These are phyloP conservation scores for Acrossocheilus fasciatus DNA, from an alignment of 2,797 vertebrate genomes.

Conservation along the genomic window DNA sequence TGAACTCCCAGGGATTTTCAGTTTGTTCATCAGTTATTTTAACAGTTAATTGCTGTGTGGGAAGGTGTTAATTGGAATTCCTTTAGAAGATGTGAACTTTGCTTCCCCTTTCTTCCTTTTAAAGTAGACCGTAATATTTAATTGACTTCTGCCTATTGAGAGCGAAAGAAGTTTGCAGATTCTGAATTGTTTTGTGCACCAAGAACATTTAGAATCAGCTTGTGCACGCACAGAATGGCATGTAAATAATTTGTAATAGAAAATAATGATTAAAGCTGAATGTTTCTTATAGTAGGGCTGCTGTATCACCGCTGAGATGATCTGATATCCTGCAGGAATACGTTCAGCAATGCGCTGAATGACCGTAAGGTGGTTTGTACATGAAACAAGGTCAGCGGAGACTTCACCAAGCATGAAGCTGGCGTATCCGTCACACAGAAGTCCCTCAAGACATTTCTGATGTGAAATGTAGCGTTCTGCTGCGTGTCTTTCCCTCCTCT, in stretches of 20 bases:
- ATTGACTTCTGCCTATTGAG: constrained; percentile 62
- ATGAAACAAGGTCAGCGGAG: constrained; percentile 42
- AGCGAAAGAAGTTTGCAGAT: neutral
- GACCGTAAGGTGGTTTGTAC: constrained; percentile 16
- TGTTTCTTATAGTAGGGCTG: neutral
- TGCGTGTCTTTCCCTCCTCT: constrained; percentile 34
- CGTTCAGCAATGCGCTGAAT: constrained; percentile 8
- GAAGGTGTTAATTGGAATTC: constrained; percentile 93
- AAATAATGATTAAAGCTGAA: constrained; percentile 13
- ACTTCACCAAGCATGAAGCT: constrained; percentile 38
- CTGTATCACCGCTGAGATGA: constrained; percentile 34
- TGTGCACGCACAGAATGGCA: neutral
- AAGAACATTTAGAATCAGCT: neutral
- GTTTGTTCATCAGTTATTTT: constrained; percentile 79
- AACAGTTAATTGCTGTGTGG: constrained; percentile 89
- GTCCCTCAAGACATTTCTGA: constrained; percentile 48
- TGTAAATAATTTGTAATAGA: constrained; percentile 34
- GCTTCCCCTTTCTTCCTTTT: constrained; percentile 59
- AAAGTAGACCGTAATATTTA: constrained; percentile 67
- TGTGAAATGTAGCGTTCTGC: constrained; percentile 40
- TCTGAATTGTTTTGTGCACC: neutral
- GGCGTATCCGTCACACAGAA: constrained; percentile 28
- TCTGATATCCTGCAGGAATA: constrained; percentile 39
- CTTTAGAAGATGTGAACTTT: constrained; percentile 78
- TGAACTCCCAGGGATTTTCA: constrained; percentile 72